Evolutionary conservation across 2,888 invertebrate species (phyloP), one percentile per base, ranked within the genome.

Genomic region (Holacanthella duospinosa): DNA sequence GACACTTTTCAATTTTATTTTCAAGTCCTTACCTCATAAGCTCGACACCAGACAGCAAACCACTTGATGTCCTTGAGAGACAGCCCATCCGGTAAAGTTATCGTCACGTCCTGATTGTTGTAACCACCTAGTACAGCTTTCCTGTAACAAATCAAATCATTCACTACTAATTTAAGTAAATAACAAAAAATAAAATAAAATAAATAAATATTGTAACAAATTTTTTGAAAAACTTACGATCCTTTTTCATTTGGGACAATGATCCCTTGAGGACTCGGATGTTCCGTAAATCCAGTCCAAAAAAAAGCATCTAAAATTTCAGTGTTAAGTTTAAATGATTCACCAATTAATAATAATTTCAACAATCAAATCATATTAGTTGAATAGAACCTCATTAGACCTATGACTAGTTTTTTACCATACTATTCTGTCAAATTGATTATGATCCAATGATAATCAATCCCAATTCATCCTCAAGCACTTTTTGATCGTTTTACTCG

Each of bases 31-130:
- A 93, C 93, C 63, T 87, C 82, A 75, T 86, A 92, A 76, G 92
- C 91, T 75, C 91, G 88, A 77, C 93, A 93, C 89, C 91, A 94
- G 43, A 94, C 85, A 16, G 89, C 86, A 78, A 94, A 86, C 88
- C 93, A 93, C 76, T 84, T 85, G 76, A 91, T 83, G 77, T 88
- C 89, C 74, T 83, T 82, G 65, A 93, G 80, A 29, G 88, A 88
- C 76, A 88, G 87, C 56, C 91, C 90, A 73, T 92, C 92, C 1
- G 93, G 93, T 71, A 93, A 80, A 19, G 91, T 86, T 56, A 94
- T 78, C 60, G 92, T 89, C 74, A 93, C 81, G 75, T 87, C 84
- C 78, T 89, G 87, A 73, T 87, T 88, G 69, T 86, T 82, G 80
- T 93, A 93, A 72, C 84, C 82, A 71, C 85, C 84, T 75, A 93